Conservation (phyloP, 2,797 vertebrate species). For the Setipinna tenuifilis region DNA sequence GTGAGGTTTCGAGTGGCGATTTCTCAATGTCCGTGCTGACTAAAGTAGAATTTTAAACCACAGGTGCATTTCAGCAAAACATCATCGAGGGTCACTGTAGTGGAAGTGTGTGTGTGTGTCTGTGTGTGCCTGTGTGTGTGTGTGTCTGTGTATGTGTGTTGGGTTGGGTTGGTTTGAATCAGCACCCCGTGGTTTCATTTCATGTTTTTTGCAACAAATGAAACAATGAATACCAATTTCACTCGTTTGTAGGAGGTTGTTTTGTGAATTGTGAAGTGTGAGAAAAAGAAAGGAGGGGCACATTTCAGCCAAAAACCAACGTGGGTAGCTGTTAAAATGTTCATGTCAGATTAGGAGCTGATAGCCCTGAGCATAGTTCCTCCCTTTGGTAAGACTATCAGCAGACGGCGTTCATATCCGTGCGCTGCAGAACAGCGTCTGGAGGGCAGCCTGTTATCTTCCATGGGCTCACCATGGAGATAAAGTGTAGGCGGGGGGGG, state of each 20-base stretch:
- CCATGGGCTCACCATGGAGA: conserved; percentile 26
- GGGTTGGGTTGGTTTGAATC: background rate
- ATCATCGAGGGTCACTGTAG: background rate
- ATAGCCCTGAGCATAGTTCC: background rate
- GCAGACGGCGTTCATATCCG: background rate
- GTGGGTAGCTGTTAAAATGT: background rate
- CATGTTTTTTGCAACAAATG: background rate
- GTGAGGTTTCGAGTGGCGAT: background rate
- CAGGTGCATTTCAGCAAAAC: conserved; percentile 17
- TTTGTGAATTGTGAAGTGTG: background rate
- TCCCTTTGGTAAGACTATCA: background rate
- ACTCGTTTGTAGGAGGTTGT: background rate
- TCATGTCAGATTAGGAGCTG: background rate
- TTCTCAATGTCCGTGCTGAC: conserved; percentile 18
- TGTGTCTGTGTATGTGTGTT: background rate
- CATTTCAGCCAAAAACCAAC: background rate
- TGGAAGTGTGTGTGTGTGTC: no score
- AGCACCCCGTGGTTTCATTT: conserved; percentile 1
- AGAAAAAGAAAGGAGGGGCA: background rate
- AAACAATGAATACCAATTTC: background rate
- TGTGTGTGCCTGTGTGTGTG: no score
- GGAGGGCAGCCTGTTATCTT: background rate
- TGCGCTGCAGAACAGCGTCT: conserved; percentile 15
- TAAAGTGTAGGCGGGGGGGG: conserved; percentile 9
- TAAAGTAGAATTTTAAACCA: background rate